Conservation (phyloP, 2,113 vertebrate species). For the Neoarius graeffei region DNA sequence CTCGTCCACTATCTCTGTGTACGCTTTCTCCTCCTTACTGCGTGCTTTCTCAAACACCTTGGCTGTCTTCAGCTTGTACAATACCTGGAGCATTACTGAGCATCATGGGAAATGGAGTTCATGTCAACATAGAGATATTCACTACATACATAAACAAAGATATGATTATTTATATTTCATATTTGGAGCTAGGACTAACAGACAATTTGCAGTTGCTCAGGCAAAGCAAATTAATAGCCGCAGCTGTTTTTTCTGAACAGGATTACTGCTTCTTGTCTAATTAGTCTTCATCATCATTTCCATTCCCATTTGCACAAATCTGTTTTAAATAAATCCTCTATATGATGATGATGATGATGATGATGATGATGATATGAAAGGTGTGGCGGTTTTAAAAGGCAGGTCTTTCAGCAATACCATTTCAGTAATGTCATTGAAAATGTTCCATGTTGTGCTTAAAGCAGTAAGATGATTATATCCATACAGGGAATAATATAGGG, state of each 20-base stretch:
- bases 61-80: constrained; percentile 98
- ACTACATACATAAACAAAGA: no score
- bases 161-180: background rate
- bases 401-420: constrained; percentile 5
- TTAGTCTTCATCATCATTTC: constrained; percentile 41
- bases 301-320: constrained; percentile 29
- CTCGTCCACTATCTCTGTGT: constrained; percentile 91
- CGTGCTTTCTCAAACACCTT: constrained; percentile 97
- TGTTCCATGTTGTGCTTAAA: background rate
- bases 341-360: constrained; percentile 24
- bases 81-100: constrained; percentile 94
- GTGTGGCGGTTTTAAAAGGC: constrained; percentile 5
- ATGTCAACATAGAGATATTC: background rate
- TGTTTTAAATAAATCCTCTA: constrained; percentile 35
- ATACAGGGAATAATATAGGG: background rate
- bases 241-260: constrained; percentile 26
- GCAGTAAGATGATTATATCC: background rate
- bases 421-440: constrained; percentile 7
- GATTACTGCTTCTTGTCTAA: constrained; percentile 41
- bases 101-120: constrained; percentile 6
- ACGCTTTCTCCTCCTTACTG: constrained; percentile 90
- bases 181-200: background rate
- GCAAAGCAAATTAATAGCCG: constrained; percentile 17
- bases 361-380: constrained; percentile 4
- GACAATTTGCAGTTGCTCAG: constrained; percentile 35